These are phyloP conservation scores for Falco punctatus DNA, from an alignment of 2,113 vertebrate species.

Conservation along the genomic window DNA sequence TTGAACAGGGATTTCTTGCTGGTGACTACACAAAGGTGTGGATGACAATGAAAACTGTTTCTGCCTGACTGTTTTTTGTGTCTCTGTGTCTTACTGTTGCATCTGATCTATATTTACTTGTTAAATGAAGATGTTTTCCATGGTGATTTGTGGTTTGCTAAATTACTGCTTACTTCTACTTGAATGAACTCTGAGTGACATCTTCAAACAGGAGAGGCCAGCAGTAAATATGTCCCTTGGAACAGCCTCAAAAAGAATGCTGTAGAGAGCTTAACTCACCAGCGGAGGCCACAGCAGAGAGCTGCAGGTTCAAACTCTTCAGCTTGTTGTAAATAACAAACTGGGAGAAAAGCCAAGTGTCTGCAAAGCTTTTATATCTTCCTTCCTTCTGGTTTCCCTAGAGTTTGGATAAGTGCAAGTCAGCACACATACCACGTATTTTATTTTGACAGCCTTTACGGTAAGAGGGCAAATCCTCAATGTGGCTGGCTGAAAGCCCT, in stretches of 20 bases:
- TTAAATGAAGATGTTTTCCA: neutral
- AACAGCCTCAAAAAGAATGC: neutral
- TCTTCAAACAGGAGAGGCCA: neutral
- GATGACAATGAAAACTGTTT: neutral
- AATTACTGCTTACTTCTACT: neutral
- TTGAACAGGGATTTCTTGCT: constrained; percentile 92
- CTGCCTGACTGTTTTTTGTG: neutral
- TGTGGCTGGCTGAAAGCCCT: neutral
- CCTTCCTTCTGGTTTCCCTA: constrained; percentile 24
- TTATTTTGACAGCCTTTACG: neutral
- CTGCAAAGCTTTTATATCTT: constrained; percentile 23
- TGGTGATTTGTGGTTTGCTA: neutral
- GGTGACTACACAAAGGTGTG: constrained; percentile 94
- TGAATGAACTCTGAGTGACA: constrained; percentile 35
- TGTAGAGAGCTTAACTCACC: constrained; percentile 9
- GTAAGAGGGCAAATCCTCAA: neutral
- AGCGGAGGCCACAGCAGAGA: constrained; percentile 11
- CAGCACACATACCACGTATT: neutral
- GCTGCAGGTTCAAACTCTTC: constrained; percentile 36
- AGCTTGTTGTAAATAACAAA: constrained; percentile 34
- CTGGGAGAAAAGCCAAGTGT: constrained; percentile 42
- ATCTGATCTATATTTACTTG: neutral
- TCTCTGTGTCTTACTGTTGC: neutral
- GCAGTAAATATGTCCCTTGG: constrained; percentile 8
- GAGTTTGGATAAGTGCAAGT: constrained; percentile 12